Conservation (phyloP, 2,113 vertebrate genomes). For the Acanthochromis polyacanthus region DNA sequence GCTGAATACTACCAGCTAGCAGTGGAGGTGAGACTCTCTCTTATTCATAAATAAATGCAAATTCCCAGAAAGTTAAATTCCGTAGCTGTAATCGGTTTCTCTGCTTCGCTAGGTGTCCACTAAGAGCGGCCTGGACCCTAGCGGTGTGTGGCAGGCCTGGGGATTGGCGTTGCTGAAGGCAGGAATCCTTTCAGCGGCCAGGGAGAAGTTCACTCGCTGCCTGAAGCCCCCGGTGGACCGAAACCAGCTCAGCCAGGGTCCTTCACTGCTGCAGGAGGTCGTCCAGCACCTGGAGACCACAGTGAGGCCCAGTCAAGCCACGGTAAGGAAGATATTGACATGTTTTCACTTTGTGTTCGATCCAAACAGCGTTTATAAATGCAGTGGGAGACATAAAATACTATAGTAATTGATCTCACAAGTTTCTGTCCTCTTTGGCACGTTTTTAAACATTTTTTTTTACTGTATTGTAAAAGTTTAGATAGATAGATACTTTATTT, state of each 20-base stretch:
- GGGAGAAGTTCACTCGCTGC: conserved; percentile 94
- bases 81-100: neutral
- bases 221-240: conserved; percentile 92
- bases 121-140: conserved; percentile 93
- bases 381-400: too few relatives aligned
- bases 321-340: conserved; percentile 75
- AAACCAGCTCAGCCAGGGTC: conserved; percentile 90
- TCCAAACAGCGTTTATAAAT: too few relatives aligned
- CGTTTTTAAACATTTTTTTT: too few relatives aligned
- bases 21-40: conserved; percentile 88
- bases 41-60: neutral
- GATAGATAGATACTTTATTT: too few relatives aligned
- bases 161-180: conserved; percentile 96
- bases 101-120: conserved; percentile 90
- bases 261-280: conserved; percentile 92
- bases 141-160: conserved; percentile 97
- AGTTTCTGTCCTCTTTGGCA: too few relatives aligned
- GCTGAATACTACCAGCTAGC: conserved; percentile 95
- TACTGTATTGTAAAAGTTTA: too few relatives aligned
- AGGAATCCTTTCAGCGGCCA: conserved; percentile 88
- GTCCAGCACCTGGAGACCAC: conserved; percentile 92
- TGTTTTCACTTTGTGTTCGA: neutral
- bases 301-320: conserved; percentile 81
- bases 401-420: too few relatives aligned
- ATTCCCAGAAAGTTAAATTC: neutral